A percentile compares a stretch with the other conserved stretches of the same genome.
phyloP scores from a whole-genome alignment of 2,797 vertebrate species.

The Phylloscopus collybita region DNA sequence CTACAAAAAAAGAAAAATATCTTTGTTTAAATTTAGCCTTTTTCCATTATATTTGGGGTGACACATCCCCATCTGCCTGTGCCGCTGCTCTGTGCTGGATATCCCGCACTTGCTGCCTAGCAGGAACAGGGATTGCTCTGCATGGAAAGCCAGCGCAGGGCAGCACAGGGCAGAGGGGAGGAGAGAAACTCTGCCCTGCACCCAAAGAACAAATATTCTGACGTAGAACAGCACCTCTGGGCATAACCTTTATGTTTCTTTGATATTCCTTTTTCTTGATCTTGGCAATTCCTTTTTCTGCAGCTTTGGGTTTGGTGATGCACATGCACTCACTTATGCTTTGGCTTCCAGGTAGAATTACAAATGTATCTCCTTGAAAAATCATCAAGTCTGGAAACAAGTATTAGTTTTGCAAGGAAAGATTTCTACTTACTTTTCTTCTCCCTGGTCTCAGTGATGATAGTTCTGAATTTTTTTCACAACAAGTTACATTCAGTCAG shows the following conservation, averaged over 20 bases:
- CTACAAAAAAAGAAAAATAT: neutral
- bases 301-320: slow-evolving; percentile 22
- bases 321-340: neutral
- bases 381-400: neutral
- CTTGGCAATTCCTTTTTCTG: slow-evolving; percentile 17
- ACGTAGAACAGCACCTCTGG: slow-evolving; percentile 12
- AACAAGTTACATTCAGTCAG: neutral
- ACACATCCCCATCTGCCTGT: neutral
- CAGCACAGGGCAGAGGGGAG: neutral
- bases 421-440: neutral
- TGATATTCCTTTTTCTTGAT: slow-evolving; percentile 59
- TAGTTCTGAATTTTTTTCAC: neutral
- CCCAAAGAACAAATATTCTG: slow-evolving; percentile 22
- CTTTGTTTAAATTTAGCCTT: neutral
- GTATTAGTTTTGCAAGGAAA: neutral
- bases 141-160: accelerated
- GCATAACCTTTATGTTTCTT: slow-evolving; percentile 40
- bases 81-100: neutral
- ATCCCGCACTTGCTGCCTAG: neutral
- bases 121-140: neutral
- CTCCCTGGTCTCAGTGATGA: neutral
- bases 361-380: slow-evolving; percentile 19
- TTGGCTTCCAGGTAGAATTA: slow-evolving; percentile 40
- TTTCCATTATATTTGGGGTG: neutral
- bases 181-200: neutral